These are phyloP conservation scores for Agrilus mali DNA, from an alignment of 2,888 invertebrate species.

Conservation along the genomic window DNA sequence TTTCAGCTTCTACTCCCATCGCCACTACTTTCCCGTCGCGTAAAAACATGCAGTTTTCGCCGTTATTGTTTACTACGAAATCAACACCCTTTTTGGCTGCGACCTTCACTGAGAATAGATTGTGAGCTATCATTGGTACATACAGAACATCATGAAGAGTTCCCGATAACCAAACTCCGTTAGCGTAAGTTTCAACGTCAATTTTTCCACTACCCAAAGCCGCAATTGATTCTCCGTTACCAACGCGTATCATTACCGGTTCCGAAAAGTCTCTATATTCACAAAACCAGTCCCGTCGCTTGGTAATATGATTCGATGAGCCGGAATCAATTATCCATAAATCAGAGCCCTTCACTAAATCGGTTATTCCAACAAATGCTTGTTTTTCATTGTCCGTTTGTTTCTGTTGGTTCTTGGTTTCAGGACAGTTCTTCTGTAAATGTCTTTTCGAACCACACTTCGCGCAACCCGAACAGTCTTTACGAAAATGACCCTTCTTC, in stretches of 20 bases:
- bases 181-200: slow-evolving; percentile 7
- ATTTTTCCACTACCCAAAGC: slow-evolving; percentile 6
- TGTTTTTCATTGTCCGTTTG: too few species aligned
- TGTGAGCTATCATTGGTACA: slow-evolving; percentile 2
- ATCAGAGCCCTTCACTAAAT: too few species aligned
- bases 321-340: slow-evolving; percentile 12
- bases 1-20: slow-evolving; percentile 2
- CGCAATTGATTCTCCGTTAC: slow-evolving; percentile 2
- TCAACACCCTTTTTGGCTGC: slow-evolving; percentile 5
- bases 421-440: too few species aligned
- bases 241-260: slow-evolving; percentile 5
- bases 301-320: slow-evolving; percentile 11
- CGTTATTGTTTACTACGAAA: slow-evolving; percentile 4
- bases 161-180: slow-evolving; percentile 7
- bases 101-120: slow-evolving; percentile 9
- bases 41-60: slow-evolving; percentile 4
- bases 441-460: slow-evolving; percentile 7
- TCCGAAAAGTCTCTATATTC: slow-evolving; percentile 5
- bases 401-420: too few species aligned
- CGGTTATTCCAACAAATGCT: too few species aligned
- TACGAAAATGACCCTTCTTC: slow-evolving; percentile 7
- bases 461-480: slow-evolving; percentile 10
- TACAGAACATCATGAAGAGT: slow-evolving; percentile 6
- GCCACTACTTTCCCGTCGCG: slow-evolving; percentile 3
- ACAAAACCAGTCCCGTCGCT: slow-evolving; percentile 9